A percentile compares a stretch with the other conserved stretches of the same genome.
Conservation (phyloP, 2,888 invertebrate genomes). For the Dicranocentrus wangi region DNA sequence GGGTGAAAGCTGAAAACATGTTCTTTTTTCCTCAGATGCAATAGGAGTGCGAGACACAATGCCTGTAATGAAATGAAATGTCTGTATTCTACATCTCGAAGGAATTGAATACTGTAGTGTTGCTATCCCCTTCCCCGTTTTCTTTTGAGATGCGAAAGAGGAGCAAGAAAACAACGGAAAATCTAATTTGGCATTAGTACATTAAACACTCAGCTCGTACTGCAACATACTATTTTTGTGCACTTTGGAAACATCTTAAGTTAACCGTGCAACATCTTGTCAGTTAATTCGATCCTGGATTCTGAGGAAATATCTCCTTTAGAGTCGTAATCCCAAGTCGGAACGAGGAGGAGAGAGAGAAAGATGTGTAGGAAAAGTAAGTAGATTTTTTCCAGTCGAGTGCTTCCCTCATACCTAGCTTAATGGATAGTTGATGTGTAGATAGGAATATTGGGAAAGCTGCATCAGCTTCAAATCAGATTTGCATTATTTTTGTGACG, state of each 20-base stretch:
- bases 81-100: background rate
- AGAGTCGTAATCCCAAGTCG: too few species aligned
- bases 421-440: constrained; percentile 39
- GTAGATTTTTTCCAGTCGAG: background rate
- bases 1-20: too few species aligned
- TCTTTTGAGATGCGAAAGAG: background rate
- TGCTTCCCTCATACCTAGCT: background rate
- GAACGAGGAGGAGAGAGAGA: too few species aligned
- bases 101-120: background rate
- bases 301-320: too few species aligned
- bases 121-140: background rate
- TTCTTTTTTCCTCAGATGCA: too few species aligned
- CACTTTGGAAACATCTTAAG: background rate
- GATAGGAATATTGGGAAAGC: constrained; percentile 7
- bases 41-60: background rate
- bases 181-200: background rate
- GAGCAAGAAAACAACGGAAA: background rate
- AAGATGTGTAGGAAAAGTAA: background rate
- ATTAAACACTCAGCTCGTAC: background rate
- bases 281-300: background rate
- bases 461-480: constrained; percentile 38
- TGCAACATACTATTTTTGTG: too few species aligned
- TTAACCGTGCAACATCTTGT: background rate
- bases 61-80: background rate
- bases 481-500: constrained; percentile 21